A percentile compares a stretch with the other conserved stretches of the same genome.
Conservation (phyloP, 2,888 invertebrate genomes). For the Allacma fusca region DNA sequence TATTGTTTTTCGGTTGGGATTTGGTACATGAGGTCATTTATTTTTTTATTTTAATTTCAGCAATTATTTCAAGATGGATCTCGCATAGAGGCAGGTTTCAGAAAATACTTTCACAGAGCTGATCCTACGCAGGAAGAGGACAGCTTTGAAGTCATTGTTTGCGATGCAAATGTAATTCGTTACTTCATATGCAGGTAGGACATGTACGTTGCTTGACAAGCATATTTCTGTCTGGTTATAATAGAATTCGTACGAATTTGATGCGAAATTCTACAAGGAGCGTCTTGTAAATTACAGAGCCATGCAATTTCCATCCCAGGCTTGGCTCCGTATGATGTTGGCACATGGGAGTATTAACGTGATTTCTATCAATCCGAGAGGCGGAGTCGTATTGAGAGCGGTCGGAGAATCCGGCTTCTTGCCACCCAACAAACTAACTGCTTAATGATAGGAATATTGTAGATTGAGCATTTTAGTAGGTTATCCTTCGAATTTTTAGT, state of each 20-base stretch:
- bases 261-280: too few relatives aligned
- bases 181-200: conserved; percentile 88
- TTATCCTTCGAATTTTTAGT: background rate
- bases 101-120: conserved; percentile 91
- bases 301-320: conserved; percentile 95
- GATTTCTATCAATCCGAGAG: conserved; percentile 84
- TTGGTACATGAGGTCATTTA: background rate
- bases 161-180: conserved; percentile 97
- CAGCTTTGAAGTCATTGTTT: conserved; percentile 88
- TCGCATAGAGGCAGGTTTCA: conserved; percentile 93
- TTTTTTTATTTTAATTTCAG: conserved; percentile 66
- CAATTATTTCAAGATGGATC: conserved; percentile 93
- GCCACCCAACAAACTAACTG: conserved; percentile 74
- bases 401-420: conserved; percentile 92
- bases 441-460: conserved; percentile 19
- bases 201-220: background rate
- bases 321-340: conserved; percentile 90
- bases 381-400: conserved; percentile 80
- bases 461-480: background rate
- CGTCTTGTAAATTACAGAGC: conserved; percentile 82
- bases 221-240: background rate
- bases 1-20: background rate
- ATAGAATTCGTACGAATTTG: background rate
- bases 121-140: conserved; percentile 80
- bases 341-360: conserved; percentile 95